Percentiles rank a stretch among this genome's conserved stretches.
phyloP scores from a whole-genome alignment of 2,888 invertebrate species.

The Troilus luridus region DNA sequence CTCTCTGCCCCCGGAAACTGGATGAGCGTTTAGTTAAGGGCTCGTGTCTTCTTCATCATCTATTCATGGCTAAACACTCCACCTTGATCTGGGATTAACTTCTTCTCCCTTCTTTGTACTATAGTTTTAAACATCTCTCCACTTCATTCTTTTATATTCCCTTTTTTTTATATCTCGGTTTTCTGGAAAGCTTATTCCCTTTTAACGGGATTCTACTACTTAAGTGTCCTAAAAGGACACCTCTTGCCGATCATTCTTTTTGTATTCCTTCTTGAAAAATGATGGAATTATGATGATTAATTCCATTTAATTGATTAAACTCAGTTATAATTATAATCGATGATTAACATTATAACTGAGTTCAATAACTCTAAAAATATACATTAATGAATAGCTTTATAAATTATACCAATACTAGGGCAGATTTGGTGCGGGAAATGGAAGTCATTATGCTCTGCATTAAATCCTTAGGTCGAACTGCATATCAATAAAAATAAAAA shows the following conservation, averaged over 20 bases:
- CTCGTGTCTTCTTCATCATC: constrained; percentile 49
- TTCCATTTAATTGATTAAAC: too few species aligned
- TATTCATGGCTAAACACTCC: constrained; percentile 57
- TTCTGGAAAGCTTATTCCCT: neutral
- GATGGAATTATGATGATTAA: too few species aligned
- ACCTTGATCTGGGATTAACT: constrained; percentile 54
- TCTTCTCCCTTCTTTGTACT: neutral
- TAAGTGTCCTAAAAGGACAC: neutral
- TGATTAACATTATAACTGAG: too few species aligned
- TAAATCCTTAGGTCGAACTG: too few species aligned
- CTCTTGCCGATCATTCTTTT: neutral
- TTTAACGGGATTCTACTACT: neutral
- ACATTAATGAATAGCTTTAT: too few species aligned
- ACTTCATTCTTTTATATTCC: constrained; percentile 12
- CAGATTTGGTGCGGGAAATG: too few species aligned
- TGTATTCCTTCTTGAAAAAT: neutral
- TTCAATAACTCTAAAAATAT: too few species aligned
- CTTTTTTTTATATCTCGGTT: neutral
- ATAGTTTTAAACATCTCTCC: constrained; percentile 44
- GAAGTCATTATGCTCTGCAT: too few species aligned
- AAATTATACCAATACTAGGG: too few species aligned
- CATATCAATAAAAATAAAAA: too few species aligned
- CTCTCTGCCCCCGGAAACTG: constrained; percentile 6
- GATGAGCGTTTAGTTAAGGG: constrained; percentile 57
- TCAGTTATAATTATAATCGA: too few species aligned